A percentile compares a stretch with the other conserved stretches of the same genome.
phyloP scores from a whole-genome alignment of 2,113 vertebrate species.

The Leptocoma aspasia region DNA sequence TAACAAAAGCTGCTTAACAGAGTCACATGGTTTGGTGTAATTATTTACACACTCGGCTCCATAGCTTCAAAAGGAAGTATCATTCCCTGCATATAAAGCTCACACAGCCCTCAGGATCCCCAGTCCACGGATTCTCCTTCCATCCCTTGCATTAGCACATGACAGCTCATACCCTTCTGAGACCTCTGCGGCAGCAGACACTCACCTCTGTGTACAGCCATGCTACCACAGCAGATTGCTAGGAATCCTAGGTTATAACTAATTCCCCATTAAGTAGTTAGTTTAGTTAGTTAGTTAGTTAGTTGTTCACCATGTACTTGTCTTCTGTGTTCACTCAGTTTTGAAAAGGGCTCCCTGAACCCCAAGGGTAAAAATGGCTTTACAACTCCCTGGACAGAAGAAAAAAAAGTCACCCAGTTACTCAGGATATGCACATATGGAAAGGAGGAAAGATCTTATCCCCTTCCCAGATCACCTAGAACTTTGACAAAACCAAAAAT shows the following conservation, averaged over 20 bases:
- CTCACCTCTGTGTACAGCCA: neutral
- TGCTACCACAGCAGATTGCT: neutral
- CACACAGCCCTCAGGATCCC: neutral
- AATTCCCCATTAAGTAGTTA: neutral
- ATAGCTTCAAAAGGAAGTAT: neutral
- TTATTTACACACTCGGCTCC: neutral
- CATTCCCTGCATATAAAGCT: neutral
- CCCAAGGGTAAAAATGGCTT: neutral
- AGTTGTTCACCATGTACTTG: neutral
- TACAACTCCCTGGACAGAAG: neutral
- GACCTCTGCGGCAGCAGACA: neutral
- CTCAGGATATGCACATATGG: neutral
- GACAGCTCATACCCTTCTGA: neutral
- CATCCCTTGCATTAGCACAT: neutral
- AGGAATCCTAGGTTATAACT: neutral
- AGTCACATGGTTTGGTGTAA: neutral
- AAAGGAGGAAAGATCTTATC: neutral
- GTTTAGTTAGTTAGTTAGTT: neutral
- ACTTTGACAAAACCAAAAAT: neutral
- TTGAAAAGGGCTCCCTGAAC: neutral
- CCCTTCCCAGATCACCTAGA: neutral
- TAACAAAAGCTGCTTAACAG: neutral
- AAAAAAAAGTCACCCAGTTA: neutral
- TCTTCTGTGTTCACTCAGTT: neutral
- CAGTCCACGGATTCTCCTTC: fast-evolving